These are phyloP conservation scores for Zaprionus lachaisei DNA, from an alignment of 1,140 invertebrate genomes.

Conservation along the genomic window DNA sequence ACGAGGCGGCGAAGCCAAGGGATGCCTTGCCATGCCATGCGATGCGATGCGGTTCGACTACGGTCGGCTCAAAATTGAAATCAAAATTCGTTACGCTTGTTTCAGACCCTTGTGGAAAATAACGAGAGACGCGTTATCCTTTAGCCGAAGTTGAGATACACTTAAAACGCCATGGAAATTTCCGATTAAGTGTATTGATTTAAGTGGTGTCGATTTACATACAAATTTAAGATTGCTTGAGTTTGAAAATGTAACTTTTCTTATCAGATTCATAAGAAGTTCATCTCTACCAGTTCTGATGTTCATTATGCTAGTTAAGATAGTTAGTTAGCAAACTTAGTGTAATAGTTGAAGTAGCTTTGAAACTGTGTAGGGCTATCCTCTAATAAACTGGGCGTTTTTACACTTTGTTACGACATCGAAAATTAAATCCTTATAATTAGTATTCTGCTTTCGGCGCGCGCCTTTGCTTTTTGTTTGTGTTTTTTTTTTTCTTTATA, in stretches of 20 bases:
- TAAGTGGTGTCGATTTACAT: background rate
- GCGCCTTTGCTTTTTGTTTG: conserved; percentile 9
- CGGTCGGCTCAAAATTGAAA: conserved; percentile 63
- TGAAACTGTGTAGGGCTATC: background rate
- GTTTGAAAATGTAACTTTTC: background rate
- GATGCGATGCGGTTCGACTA: conserved; percentile 1
- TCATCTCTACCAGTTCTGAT: background rate
- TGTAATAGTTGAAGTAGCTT: background rate
- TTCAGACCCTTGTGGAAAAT: conserved; percentile 24
- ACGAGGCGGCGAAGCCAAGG: background rate
- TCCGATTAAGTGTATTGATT: background rate
- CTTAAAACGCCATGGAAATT: background rate
- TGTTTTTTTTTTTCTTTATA: conserved; percentile 25
- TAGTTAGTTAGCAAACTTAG: background rate
- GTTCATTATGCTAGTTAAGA: background rate
- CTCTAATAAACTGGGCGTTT: conserved; percentile 29
- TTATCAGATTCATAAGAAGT: background rate
- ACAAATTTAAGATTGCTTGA: too few species aligned
- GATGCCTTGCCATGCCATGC: background rate
- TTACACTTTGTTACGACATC: conserved; percentile 48
- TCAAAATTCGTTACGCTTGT: conserved; percentile 52
- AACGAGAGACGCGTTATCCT: background rate
- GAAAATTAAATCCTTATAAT: conserved; percentile 63
- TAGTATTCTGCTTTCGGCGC: conserved; percentile 54
- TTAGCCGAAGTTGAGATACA: conserved; percentile 20